Percentiles rank a stretch among this genome's conserved stretches.
These are phyloP conservation scores for Rhamphomyia laevipes DNA, from an alignment of 2,888 invertebrate genomes.

Conservation along the genomic window DNA sequence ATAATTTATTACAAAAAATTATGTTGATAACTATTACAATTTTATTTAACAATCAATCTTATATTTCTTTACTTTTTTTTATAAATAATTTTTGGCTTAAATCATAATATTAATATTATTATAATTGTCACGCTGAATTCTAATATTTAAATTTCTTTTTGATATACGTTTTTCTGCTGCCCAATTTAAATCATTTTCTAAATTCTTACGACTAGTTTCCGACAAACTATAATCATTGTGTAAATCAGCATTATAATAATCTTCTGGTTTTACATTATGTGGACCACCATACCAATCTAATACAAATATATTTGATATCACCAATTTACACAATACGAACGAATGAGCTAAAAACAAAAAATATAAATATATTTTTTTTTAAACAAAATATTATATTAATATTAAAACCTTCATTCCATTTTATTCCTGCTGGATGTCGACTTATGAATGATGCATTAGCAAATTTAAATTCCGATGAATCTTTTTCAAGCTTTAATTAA, in stretches of 20 bases:
- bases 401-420: conserved; percentile 26
- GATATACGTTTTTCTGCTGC: background rate
- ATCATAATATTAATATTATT: too few species aligned
- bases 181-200: background rate
- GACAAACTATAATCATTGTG: conserved; percentile 4
- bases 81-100: background rate
- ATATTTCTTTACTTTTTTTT: too few species aligned
- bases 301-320: conserved; percentile 60
- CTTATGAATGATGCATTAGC: conserved; percentile 22
- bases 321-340: conserved; percentile 68
- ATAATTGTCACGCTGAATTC: background rate
- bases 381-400: background rate
- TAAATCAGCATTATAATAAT: conserved; percentile 22
- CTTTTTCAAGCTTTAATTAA: conserved; percentile 21
- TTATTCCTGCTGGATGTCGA: conserved; percentile 31
- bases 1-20: too few species aligned
- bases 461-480: conserved; percentile 18
- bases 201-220: too few species aligned
- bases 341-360: conserved; percentile 50
- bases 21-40: too few species aligned
- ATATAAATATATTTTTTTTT: background rate
- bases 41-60: too few species aligned
- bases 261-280: conserved; percentile 23
- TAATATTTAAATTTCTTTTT: background rate
- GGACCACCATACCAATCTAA: conserved; percentile 76